phyloP scores from a whole-genome alignment of 1,140 invertebrate genomes.

The Meloidogyne exigua region DNA sequence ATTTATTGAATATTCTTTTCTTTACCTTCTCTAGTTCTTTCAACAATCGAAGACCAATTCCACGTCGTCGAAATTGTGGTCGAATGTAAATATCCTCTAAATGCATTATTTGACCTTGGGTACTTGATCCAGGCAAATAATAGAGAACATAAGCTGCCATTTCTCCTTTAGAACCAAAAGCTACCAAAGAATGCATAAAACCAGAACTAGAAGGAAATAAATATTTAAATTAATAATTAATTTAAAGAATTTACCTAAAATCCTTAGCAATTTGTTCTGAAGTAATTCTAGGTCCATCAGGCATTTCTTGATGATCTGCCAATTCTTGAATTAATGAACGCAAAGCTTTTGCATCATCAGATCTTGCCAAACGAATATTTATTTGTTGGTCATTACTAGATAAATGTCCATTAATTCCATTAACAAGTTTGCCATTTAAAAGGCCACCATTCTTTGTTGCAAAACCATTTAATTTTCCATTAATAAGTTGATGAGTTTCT shows the following conservation, averaged over 20 bases:
- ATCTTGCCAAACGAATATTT: conserved; percentile 1
- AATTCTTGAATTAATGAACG: conserved; percentile 9
- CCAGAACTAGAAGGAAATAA: neutral
- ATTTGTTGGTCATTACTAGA: neutral
- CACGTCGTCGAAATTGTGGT: conserved; percentile 1
- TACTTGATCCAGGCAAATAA: neutral
- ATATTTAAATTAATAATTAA: neutral
- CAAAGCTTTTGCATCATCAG: neutral
- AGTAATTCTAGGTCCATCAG: conserved; percentile 4
- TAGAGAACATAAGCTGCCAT: conserved; percentile 14
- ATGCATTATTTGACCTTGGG: neutral
- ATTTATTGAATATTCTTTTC: neutral
- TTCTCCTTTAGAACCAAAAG: neutral
- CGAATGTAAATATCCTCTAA: conserved; percentile 22
- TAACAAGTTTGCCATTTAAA: neutral
- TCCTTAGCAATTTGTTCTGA: conserved; percentile 7
- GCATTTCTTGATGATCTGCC: neutral
- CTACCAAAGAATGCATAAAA: neutral
- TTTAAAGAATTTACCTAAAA: neutral
- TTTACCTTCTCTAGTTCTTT: conserved; percentile 17
- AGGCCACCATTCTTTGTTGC: neutral
- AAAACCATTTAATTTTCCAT: neutral
- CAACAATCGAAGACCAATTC: conserved; percentile 12
- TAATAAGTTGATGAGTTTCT: neutral
- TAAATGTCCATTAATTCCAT: conserved; percentile 5